A percentile compares a stretch with the other conserved stretches of the same genome.
Evolutionary conservation across 1,140 invertebrate species (phyloP).

Genomic region (Drosophila triauraria): DNA sequence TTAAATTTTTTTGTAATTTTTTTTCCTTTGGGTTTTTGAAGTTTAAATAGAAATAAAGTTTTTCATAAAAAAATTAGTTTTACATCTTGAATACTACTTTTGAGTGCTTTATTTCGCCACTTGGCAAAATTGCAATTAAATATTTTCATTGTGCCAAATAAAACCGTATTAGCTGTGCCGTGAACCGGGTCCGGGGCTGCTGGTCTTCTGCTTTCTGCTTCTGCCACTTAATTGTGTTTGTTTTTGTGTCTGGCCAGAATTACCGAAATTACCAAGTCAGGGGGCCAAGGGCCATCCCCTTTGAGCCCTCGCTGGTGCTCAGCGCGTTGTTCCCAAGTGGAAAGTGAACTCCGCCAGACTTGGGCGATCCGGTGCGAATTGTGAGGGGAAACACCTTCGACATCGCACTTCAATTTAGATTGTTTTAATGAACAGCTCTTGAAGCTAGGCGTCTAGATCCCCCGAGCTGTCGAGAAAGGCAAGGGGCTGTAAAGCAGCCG

Average conservation of each 20-base stretch:
- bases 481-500: not conserved
- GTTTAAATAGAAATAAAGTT: too few species aligned
- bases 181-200: not conserved
- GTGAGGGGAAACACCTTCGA: constrained; percentile 2
- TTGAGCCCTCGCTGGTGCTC: constrained; percentile 2
- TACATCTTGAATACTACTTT: too few species aligned
- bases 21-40: too few species aligned
- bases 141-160: constrained; percentile 52
- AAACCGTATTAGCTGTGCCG: constrained; percentile 60
- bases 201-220: constrained; percentile 12
- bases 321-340: constrained; percentile 33
- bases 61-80: too few species aligned
- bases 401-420: constrained; percentile 50
- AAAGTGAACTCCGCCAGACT: constrained; percentile 40
- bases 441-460: constrained; percentile 20
- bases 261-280: constrained; percentile 22
- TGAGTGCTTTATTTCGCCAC: not conserved
- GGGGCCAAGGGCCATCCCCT: constrained; percentile 35
- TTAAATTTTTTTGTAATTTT: too few species aligned
- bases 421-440: constrained; percentile 61
- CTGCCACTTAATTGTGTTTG: constrained; percentile 64
- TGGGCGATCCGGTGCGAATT: not conserved
- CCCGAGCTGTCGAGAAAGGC: too few species aligned
- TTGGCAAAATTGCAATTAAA: constrained; percentile 49
- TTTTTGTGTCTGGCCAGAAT: constrained; percentile 46